phyloP scores from a whole-genome alignment of 2,113 vertebrate genomes.

The Chionis minor region DNA sequence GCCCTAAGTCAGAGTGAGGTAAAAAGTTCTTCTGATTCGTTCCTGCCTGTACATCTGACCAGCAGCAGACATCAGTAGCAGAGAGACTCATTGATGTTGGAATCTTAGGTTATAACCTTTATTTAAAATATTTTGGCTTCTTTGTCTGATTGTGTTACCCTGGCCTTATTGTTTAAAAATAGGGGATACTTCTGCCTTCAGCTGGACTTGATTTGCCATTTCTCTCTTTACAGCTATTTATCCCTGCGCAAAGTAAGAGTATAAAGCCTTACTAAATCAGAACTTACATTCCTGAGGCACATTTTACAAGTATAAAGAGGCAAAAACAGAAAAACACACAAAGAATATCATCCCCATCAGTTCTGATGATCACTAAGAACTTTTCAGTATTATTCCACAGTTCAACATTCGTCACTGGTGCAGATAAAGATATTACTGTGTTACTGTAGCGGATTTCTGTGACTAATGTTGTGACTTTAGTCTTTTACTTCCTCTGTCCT shows the following conservation, averaged over 20 bases:
- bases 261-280: not conserved
- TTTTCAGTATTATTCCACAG: not conserved
- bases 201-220: not conserved
- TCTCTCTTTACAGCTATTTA: not conserved
- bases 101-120: not conserved
- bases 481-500: not conserved
- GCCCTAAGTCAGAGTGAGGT: not conserved
- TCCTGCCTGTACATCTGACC: not conserved
- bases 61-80: not conserved
- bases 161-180: not conserved
- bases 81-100: not conserved
- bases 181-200: not conserved
- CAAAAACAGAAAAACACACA: not conserved
- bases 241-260: not conserved
- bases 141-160: not conserved
- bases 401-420: not conserved
- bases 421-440: not conserved
- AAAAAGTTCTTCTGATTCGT: not conserved
- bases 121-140: not conserved
- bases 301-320: not conserved
- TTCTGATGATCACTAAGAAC: not conserved
- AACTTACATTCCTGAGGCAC: not conserved
- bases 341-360: not conserved
- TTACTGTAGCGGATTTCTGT: not conserved
- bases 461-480: not conserved